Evolutionary conservation across 2,797 vertebrate genomes (phyloP), one percentile per base, ranked within the genome.

Genomic region (Lemur catta): DNA sequence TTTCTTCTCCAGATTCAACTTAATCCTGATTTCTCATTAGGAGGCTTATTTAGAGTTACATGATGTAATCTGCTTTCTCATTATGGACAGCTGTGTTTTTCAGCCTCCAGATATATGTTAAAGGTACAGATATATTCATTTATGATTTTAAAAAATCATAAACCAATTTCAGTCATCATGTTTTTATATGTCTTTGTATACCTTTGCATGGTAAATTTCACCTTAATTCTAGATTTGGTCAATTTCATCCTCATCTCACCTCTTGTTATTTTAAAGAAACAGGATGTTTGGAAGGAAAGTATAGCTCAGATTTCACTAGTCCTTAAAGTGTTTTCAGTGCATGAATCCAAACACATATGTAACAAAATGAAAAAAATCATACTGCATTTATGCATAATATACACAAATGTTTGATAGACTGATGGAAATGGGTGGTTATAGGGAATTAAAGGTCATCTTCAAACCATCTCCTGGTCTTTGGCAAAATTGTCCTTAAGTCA

Each of bases 21-120:
- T 98, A 96, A 97, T 96, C 61, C 84, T 96, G 55, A 92, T 97
- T 98, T 97, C 96, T 98, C 50, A 30, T 97, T 97, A 97, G 80
- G 46, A 7, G 15, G 79, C 65, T 94, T 98, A 97, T 89, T 97
- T 93, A 88, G 97, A 98, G 97, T 92, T 96, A 88, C 96, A 96
- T 81, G 96, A 89, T 97, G 41, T 97, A 94, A 95, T 97, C 89
- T 94, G 65, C 92, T 96, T 98, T 97, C 94, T 98, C 94, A 59
- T 98, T 96, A 97, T 33, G 46, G 81, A 96, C 96, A 79, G 97
- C 74, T 96, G 55, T 97, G 96, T 97, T 97, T 97, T 96, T 92
- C 96, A 96, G 96, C 92, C 90, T 97, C 72, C 95, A 97, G 91
- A 78, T 84, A 78, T 89, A 94, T 57, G 55, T 91, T 97, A 97